A percentile compares a stretch with the other conserved stretches of the same genome.
Evolutionary conservation across 2,888 invertebrate species (phyloP).

Genomic region (Leptinotarsa haldemani): DNA sequence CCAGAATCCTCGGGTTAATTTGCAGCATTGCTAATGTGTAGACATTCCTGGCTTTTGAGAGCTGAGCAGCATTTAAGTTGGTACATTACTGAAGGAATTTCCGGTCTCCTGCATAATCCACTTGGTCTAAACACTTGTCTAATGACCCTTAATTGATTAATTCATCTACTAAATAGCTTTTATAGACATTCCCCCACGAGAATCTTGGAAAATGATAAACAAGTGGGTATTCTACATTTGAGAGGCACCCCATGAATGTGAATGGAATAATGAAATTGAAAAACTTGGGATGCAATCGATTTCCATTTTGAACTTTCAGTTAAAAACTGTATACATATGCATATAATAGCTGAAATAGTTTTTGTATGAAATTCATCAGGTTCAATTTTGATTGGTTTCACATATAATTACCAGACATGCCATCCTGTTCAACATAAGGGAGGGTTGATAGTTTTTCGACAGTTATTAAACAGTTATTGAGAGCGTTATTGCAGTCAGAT

Average conservation of each 20-base stretch:
- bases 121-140: slow-evolving; percentile 58
- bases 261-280: neutral
- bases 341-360: too few species aligned
- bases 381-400: too few species aligned
- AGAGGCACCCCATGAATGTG: neutral
- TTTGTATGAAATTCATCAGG: too few species aligned
- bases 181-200: neutral
- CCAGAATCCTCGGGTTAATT: slow-evolving; percentile 48
- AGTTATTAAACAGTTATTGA: too few species aligned
- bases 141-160: slow-evolving; percentile 35
- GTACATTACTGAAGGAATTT: slow-evolving; percentile 58
- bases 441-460: too few species aligned
- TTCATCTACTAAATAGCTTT: slow-evolving; percentile 23
- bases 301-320: too few species aligned
- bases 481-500: too few species aligned
- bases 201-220: neutral
- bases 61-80: slow-evolving; percentile 53
- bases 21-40: slow-evolving; percentile 53
- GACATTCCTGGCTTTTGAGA: slow-evolving; percentile 52
- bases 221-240: neutral
- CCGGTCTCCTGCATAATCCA: slow-evolving; percentile 58
- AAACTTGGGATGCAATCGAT: neutral
- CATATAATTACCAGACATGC: too few species aligned
- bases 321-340: too few species aligned
- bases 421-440: too few species aligned